Evolutionary conservation across 2,797 vertebrate genomes (phyloP).

Genomic region (Acanthurus tractus): DNA sequence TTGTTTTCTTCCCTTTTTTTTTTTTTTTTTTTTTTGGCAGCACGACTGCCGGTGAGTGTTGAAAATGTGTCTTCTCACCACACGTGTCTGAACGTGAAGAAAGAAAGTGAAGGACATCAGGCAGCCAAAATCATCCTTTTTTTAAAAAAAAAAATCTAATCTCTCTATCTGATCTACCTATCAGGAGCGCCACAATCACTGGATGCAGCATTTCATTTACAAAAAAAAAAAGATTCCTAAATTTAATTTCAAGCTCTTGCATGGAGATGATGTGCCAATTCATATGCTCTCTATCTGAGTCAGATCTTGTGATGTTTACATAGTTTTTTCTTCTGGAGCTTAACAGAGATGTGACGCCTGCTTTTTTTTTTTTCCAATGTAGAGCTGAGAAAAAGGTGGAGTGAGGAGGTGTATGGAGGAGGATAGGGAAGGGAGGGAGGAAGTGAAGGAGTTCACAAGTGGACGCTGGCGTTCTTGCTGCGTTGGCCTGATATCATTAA

Average conservation of each 20-base stretch:
- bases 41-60: constrained; percentile 31
- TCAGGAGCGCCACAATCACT: constrained; percentile 60
- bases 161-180: constrained; percentile 72
- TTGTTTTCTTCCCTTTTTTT: constrained; percentile 42
- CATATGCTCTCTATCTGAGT: constrained; percentile 43
- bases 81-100: constrained; percentile 54
- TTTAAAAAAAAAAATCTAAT: constrained; percentile 61
- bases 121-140: constrained; percentile 59
- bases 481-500: constrained; percentile 74
- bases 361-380: constrained; percentile 4
- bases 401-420: constrained; percentile 5
- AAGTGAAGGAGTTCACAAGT: constrained; percentile 42
- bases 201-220: constrained; percentile 69
- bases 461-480: constrained; percentile 56
- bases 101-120: constrained; percentile 67
- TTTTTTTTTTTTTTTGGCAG: constrained; percentile 36
- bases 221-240: constrained; percentile 68
- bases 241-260: constrained; percentile 67
- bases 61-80: constrained; percentile 38
- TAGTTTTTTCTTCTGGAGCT: constrained; percentile 19
- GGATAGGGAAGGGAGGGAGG: constrained; percentile 11
- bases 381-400: constrained; percentile 13
- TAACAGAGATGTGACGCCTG: constrained; percentile 10
- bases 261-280: constrained; percentile 43
- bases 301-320: constrained; percentile 58